Evolutionary conservation across 37 sponge, comb jelly and placozoan species (phyloP).

Genomic region (Crambe crambe): DNA sequence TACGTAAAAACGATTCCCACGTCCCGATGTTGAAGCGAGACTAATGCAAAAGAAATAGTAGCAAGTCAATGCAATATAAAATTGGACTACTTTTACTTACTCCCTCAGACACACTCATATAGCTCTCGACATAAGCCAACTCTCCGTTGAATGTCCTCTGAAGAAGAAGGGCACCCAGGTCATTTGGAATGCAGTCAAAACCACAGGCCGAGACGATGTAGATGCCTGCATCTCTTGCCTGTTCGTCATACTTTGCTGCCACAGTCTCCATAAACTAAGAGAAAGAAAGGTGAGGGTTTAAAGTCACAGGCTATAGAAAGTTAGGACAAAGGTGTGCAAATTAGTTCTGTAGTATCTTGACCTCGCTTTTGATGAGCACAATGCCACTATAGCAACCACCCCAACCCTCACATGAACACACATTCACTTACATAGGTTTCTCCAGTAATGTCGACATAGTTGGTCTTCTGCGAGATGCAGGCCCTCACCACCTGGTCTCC

Average conservation of each 20-base stretch:
- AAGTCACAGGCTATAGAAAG: neutral
- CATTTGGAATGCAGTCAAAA: conserved; percentile 92
- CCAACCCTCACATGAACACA: too few species aligned
- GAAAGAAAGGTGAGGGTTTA: neutral
- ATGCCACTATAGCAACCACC: neutral
- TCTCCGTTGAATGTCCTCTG: conserved; percentile 67
- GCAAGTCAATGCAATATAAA: too few species aligned
- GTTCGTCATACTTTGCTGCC: conserved; percentile 57
- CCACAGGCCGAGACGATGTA: conserved; percentile 88
- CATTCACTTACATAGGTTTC: conserved; percentile 78
- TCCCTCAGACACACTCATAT: conserved; percentile 12
- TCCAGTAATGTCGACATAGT: conserved; percentile 94
- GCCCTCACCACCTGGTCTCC: conserved; percentile 86
- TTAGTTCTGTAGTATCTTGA: neutral
- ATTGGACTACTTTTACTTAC: too few species aligned
- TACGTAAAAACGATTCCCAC: conserved; percentile 73
- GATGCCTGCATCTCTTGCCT: conserved; percentile 80
- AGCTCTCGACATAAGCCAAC: conserved; percentile 72
- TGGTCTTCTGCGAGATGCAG: conserved; percentile 69
- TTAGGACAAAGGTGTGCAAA: neutral
- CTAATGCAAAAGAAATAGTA: neutral
- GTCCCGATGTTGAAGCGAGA: conserved; percentile 70
- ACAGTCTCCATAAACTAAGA: conserved; percentile 76
- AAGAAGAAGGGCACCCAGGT: conserved; percentile 73
- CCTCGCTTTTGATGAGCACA: neutral